Evolutionary conservation across 2,888 invertebrate genomes (phyloP).

Genomic region (Psylliodes chrysocephalus): DNA sequence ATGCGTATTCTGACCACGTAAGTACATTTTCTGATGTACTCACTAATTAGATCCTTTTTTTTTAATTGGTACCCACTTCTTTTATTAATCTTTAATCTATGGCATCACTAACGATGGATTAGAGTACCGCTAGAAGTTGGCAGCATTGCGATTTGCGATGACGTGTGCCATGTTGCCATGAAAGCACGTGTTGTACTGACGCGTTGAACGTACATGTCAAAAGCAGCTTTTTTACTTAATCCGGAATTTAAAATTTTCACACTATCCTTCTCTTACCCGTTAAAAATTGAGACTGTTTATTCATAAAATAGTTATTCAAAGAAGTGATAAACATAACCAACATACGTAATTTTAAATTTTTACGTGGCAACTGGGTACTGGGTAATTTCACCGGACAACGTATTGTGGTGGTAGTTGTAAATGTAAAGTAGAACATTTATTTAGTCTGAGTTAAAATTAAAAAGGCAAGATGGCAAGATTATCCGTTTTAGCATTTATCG

Average conservation of each 20-base stretch:
- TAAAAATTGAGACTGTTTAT: not conserved
- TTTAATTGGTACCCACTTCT: too few species aligned
- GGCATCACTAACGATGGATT: too few species aligned
- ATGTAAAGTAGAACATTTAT: too few species aligned
- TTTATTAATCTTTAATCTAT: too few species aligned
- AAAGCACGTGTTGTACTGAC: not conserved
- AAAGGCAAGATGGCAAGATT: conserved; percentile 42
- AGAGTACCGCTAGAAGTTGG: not conserved
- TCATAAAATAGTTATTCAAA: not conserved
- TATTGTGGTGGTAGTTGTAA: not conserved
- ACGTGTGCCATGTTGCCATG: not conserved
- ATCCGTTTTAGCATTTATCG: conserved; percentile 37
- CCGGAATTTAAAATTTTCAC: too few species aligned
- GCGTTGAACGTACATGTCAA: too few species aligned
- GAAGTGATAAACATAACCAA: conserved; percentile 9
- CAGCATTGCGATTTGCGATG: not conserved
- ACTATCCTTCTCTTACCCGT: not conserved
- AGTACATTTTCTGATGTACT: too few species aligned
- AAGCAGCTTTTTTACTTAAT: too few species aligned
- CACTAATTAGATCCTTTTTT: too few species aligned
- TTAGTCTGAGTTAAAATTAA: conserved; percentile 12
- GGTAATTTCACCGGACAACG: not conserved
- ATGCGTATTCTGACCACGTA: too few species aligned
- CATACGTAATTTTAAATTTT: conserved; percentile 4
- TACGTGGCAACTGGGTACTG: conserved; percentile 2